These are phyloP conservation scores for Rattus rattus DNA, from an alignment of 2,113 vertebrate genomes.

Conservation along the genomic window DNA sequence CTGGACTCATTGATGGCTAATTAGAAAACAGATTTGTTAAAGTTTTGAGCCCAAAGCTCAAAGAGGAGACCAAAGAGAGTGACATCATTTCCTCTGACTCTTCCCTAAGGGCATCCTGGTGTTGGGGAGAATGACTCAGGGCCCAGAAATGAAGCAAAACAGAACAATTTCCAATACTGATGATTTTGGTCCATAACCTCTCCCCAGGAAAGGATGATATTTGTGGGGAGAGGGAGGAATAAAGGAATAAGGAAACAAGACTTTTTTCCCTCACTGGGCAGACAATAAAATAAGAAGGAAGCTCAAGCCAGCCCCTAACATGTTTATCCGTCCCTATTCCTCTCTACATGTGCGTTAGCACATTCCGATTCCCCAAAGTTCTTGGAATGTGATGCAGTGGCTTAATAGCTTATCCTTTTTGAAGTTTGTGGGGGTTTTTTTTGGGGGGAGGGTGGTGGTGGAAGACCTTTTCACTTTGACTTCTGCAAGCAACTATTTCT, in stretches of 20 bases:
- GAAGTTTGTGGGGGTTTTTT: neutral
- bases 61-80: conserved; percentile 72
- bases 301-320: neutral
- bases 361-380: neutral
- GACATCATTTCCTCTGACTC: conserved; percentile 87
- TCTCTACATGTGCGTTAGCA: neutral
- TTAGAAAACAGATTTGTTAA: conserved; percentile 80
- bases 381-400: conserved; percentile 18
- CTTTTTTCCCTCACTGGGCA: conserved; percentile 55
- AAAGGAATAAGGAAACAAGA: conserved; percentile 2
- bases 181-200: conserved; percentile 79
- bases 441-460: neutral
- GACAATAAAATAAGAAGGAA: conserved; percentile 36
- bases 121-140: conserved; percentile 86
- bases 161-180: conserved; percentile 80
- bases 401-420: conserved; percentile 6
- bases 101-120: conserved; percentile 85
- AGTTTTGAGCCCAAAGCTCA: conserved; percentile 61
- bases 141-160: conserved; percentile 84
- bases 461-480: conserved; percentile 33
- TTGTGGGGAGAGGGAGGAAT: conserved; percentile 39
- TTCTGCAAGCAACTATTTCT: conserved; percentile 45
- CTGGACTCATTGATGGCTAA: conserved; percentile 60
- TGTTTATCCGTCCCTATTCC: neutral
- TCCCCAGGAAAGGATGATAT: conserved; percentile 59